Conservation (phyloP, 2,113 vertebrate genomes). For the Tragelaphus buxtoni region DNA sequence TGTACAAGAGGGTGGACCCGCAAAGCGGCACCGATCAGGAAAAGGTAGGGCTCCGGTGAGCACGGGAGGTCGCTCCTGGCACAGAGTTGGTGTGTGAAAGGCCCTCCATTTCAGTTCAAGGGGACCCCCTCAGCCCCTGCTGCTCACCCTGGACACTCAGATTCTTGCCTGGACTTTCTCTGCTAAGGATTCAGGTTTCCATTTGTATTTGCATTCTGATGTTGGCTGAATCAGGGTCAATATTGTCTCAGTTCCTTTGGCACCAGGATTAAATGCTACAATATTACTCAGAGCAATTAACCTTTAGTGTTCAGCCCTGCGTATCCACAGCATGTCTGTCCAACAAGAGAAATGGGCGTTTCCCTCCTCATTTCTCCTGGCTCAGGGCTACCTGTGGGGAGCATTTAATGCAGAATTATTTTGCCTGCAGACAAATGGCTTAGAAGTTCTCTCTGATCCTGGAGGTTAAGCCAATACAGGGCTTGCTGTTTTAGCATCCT, state of each 20-base stretch:
- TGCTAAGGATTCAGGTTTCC: not conserved
- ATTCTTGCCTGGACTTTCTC: not conserved
- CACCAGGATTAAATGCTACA: not conserved
- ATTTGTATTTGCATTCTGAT: not conserved
- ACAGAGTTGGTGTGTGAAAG: rapidly evolving
- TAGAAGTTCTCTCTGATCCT: not conserved
- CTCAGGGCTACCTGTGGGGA: not conserved
- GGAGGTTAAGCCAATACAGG: not conserved
- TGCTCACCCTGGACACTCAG: not conserved
- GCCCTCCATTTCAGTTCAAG: not conserved
- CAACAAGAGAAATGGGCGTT: not conserved
- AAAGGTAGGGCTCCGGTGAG: not conserved
- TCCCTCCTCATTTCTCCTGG: not conserved
- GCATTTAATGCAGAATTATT: not conserved
- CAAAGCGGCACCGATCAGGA: not conserved
- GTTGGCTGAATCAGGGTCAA: conserved; percentile 20
- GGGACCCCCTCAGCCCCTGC: rapidly evolving
- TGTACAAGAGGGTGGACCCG: not conserved
- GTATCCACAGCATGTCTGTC: rapidly evolving
- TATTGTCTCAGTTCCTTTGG: not conserved
- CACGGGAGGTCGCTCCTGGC: not conserved
- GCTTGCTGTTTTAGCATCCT: not conserved
- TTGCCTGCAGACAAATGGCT: not conserved
- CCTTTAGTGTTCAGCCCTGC: not conserved
- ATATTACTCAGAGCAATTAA: conserved; percentile 8